These are phyloP conservation scores for Allenopithecus nigroviridis DNA, from an alignment of 2,797 vertebrate species.

Conservation along the genomic window DNA sequence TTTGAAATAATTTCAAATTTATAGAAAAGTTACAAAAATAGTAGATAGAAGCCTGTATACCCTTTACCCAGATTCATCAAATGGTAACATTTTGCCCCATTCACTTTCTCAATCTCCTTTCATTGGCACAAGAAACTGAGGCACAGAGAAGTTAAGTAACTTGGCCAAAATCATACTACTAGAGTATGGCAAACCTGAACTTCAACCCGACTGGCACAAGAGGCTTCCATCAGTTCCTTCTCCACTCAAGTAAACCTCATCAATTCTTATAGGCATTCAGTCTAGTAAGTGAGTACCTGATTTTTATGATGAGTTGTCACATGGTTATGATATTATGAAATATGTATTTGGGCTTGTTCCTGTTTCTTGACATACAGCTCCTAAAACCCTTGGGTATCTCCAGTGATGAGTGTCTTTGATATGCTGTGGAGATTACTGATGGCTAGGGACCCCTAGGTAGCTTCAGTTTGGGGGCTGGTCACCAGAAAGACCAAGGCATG, in stretches of 20 bases:
- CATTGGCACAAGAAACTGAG: not conserved
- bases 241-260: not conserved
- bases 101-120: not conserved
- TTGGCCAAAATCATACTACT: not conserved
- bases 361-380: not conserved
- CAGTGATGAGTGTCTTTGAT: not conserved
- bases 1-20: constrained; percentile 35
- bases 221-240: not conserved
- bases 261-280: not conserved
- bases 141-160: not conserved
- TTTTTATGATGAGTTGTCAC: not conserved
- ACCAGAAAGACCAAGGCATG: not conserved
- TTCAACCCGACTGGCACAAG: not conserved
- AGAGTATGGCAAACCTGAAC: not conserved
- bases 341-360: not conserved
- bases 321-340: not conserved
- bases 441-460: not conserved
- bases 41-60: not conserved
- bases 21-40: not conserved
- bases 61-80: not conserved
- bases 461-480: not conserved
- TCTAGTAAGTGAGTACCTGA: not conserved
- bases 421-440: not conserved
- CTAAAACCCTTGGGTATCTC: not conserved
- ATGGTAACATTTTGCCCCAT: not conserved